Conservation (phyloP, 2,797 vertebrate species). For the Sarcophilus harrisii region DNA sequence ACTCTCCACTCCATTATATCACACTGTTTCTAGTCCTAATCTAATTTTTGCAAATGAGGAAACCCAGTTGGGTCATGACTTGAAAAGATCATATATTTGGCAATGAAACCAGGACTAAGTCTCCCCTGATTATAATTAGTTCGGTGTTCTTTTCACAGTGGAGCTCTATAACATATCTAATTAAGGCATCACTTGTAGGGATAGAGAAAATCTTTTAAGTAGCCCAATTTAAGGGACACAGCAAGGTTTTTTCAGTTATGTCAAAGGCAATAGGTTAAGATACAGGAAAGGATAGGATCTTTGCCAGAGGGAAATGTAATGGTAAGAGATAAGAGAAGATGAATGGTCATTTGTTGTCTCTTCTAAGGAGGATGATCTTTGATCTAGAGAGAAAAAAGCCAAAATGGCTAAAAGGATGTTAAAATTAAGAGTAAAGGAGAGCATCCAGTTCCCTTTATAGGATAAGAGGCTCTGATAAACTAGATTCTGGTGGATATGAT, state of each 20-base stretch:
- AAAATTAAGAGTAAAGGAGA: neutral
- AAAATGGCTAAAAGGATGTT: neutral
- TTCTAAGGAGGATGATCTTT: neutral
- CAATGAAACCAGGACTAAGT: neutral
- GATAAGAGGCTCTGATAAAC: neutral
- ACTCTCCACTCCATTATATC: neutral
- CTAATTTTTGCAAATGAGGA: neutral
- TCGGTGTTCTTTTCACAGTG: neutral
- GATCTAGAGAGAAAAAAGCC: neutral
- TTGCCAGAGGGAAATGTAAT: neutral
- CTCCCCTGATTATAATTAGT: neutral
- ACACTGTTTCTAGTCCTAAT: neutral
- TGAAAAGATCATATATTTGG: neutral
- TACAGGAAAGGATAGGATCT: neutral
- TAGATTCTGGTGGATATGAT: neutral
- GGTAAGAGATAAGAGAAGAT: too few species aligned
- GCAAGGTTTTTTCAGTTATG: neutral
- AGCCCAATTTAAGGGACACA: neutral
- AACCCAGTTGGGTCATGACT: neutral
- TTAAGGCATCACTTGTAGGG: neutral
- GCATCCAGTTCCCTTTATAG: neutral
- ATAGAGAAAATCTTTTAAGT: neutral
- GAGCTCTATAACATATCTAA: neutral
- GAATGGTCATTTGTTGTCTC: neutral
- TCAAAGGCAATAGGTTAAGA: neutral